These are phyloP conservation scores for Ophiothrix spiculata DNA, from an alignment of 35 echinoderm and acorn worm genomes.

Conservation along the genomic window DNA sequence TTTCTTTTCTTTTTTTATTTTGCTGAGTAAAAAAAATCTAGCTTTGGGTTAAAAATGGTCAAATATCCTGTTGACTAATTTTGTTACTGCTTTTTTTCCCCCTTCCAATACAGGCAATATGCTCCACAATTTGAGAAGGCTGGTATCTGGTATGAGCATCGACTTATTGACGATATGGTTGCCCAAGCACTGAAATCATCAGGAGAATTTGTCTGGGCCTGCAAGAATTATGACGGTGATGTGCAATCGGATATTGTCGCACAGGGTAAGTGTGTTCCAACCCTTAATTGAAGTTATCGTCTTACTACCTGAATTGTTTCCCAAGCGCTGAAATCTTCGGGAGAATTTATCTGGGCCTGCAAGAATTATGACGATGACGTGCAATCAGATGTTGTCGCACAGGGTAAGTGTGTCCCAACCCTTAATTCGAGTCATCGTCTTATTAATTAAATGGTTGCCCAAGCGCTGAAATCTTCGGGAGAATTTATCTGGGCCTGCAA, in stretches of 20 bases:
- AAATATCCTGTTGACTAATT: not conserved
- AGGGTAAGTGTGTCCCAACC: too few species aligned
- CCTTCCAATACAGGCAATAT: constrained; percentile 38
- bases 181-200: constrained; percentile 91
- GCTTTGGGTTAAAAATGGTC: not conserved
- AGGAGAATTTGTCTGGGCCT: constrained; percentile 93
- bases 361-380: too few species aligned
- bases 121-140: constrained; percentile 55
- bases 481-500: too few species aligned
- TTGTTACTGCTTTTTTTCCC: not conserved
- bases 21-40: not conserved
- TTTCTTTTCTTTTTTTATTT: too few species aligned
- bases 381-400: too few species aligned
- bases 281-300: too few species aligned
- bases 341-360: too few species aligned
- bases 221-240: constrained; percentile 96
- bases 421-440: too few species aligned
- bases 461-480: too few species aligned
- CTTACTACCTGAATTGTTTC: too few species aligned
- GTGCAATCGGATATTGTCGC: constrained; percentile 98
- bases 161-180: constrained; percentile 99
- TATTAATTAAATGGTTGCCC: too few species aligned
- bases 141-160: constrained; percentile 96
- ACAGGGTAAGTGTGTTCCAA: constrained; percentile 56
- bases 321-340: too few species aligned